Conservation (phyloP, 2,888 invertebrate species). For the Acrobasis consociella region DNA sequence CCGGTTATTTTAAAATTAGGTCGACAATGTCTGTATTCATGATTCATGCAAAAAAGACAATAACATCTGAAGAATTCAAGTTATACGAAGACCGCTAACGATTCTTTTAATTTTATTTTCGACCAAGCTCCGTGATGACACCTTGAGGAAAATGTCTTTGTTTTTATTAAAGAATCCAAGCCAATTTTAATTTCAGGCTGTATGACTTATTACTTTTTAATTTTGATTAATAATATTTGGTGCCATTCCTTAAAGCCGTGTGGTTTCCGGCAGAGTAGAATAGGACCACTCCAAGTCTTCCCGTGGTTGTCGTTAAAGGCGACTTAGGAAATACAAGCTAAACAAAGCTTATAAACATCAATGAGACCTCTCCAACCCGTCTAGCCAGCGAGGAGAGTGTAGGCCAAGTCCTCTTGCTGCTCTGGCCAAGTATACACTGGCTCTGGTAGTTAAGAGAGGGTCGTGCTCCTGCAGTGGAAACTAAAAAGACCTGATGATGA, state of each 20-base stretch:
- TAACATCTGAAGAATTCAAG: not conserved
- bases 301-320: too few relatives aligned
- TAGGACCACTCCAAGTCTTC: too few relatives aligned
- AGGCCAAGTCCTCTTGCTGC: too few relatives aligned
- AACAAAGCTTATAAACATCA: too few relatives aligned
- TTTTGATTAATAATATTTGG: not conserved
- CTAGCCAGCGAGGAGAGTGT: too few relatives aligned
- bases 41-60: conserved; percentile 3
- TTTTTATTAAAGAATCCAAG: not conserved
- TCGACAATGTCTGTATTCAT: not conserved
- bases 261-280: too few relatives aligned
- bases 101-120: conserved; percentile 13
- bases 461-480: too few relatives aligned
- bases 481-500: too few relatives aligned
- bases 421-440: too few relatives aligned
- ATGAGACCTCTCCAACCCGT: too few relatives aligned
- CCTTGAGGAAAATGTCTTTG: conserved; percentile 4
- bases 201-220: not conserved
- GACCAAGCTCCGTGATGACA: not conserved
- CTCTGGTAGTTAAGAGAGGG: too few relatives aligned
- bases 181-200: not conserved
- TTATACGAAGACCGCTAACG: conserved; percentile 3
- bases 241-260: not conserved
- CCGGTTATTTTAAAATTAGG: not conserved
- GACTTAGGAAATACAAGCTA: too few relatives aligned